These are phyloP conservation scores for Margaritifera margaritifera DNA, from an alignment of 2,888 invertebrate genomes.

Conservation along the genomic window DNA sequence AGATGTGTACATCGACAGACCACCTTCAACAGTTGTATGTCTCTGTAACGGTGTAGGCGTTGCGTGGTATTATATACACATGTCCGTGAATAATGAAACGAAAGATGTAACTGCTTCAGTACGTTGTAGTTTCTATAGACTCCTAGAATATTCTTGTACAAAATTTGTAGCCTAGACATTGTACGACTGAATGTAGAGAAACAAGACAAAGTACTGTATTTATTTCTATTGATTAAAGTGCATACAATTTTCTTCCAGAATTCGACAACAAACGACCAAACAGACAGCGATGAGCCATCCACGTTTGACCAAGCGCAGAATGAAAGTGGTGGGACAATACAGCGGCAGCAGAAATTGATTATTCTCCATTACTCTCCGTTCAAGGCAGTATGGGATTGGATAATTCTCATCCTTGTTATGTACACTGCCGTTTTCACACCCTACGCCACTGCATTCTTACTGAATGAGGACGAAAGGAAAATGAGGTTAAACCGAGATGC, in stretches of 20 bases:
- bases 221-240: not conserved
- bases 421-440: constrained; percentile 73
- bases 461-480: constrained; percentile 68
- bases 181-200: too few relatives aligned
- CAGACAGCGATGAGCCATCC: constrained; percentile 35
- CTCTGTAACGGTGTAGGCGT: too few relatives aligned
- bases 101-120: too few relatives aligned
- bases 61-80: too few relatives aligned
- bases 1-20: too few relatives aligned
- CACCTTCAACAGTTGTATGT: too few relatives aligned
- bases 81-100: too few relatives aligned
- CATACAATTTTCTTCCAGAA: constrained; percentile 25
- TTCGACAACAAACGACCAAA: constrained; percentile 40
- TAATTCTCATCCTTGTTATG: constrained; percentile 70
- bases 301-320: constrained; percentile 38
- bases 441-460: constrained; percentile 70
- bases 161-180: too few relatives aligned
- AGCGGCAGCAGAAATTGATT: constrained; percentile 66
- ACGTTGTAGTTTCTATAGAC: too few relatives aligned
- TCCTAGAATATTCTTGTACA: too few relatives aligned
- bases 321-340: constrained; percentile 25
- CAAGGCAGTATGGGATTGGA: constrained; percentile 74
- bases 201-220: too few relatives aligned
- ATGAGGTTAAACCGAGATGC: constrained; percentile 66
- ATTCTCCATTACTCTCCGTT: constrained; percentile 73